phyloP scores from a whole-genome alignment of 2,113 vertebrate species.

The Chaenogobius annularis region DNA sequence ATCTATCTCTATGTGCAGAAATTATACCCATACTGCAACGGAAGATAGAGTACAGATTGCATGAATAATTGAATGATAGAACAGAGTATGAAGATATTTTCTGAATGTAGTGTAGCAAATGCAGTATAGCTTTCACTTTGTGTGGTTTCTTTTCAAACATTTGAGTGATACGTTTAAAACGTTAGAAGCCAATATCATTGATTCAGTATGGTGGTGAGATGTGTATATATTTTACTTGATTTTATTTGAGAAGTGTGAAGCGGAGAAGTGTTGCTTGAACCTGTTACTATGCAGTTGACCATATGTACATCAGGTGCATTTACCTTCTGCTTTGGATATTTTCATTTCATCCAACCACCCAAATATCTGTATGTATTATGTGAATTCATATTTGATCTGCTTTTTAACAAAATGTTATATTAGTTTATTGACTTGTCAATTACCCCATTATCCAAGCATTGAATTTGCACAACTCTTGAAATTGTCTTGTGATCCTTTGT shows the following conservation, averaged over 20 bases:
- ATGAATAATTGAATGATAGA: conserved; percentile 1
- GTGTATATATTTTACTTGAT: not conserved
- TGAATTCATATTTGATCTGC: no score
- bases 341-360: no score
- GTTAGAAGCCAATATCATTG: not conserved
- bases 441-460: not conserved
- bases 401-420: no score
- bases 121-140: not conserved
- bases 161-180: not conserved
- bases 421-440: no score
- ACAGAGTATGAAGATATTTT: not conserved
- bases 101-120: not conserved
- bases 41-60: conserved; percentile 19
- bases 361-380: no score
- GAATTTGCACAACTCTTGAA: not conserved
- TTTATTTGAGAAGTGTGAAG: not conserved
- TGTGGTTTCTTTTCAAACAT: not conserved
- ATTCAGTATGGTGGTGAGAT: not conserved
- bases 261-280: no score
- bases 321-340: no score
- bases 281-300: no score
- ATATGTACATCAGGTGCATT: no score
- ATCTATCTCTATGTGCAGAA: conserved; percentile 45
- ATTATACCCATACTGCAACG: conserved; percentile 21
- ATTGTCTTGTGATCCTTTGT: not conserved